phyloP scores from a whole-genome alignment of 1,140 invertebrate genomes.

The Drosophila erecta region DNA sequence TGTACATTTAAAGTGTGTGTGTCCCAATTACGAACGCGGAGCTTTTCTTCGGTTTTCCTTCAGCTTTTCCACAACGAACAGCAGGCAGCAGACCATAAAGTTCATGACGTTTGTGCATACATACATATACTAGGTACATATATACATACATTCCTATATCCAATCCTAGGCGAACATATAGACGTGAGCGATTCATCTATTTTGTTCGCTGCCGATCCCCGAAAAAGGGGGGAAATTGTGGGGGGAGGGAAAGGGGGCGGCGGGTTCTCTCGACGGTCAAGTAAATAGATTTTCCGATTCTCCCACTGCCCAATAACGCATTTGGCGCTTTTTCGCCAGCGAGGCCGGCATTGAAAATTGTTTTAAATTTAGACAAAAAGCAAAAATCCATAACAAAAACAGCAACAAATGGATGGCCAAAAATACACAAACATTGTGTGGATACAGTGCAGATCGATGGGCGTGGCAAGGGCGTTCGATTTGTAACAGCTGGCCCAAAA shows the following conservation, averaged over 20 bases:
- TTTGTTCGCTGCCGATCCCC: constrained; percentile 4
- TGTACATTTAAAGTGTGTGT: constrained; percentile 14
- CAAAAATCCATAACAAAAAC: constrained; percentile 55
- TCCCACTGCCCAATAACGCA: constrained; percentile 42
- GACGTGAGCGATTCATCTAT: constrained; percentile 11
- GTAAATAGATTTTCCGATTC: constrained; percentile 61
- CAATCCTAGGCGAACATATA: constrained; percentile 13
- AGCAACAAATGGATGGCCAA: constrained; percentile 55
- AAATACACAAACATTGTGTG: constrained; percentile 49
- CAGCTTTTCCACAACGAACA: constrained; percentile 58
- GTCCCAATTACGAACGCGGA: constrained; percentile 18
- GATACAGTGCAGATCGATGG: constrained; percentile 30
- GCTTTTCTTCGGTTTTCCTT: constrained; percentile 6
- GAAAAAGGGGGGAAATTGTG: not conserved
- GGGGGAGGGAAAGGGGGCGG: too few species aligned
- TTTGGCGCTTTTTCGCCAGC: constrained; percentile 39
- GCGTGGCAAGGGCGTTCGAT: constrained; percentile 55
- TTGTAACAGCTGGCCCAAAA: constrained; percentile 45
- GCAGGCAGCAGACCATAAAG: constrained; percentile 62
- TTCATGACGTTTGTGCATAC: constrained; percentile 55
- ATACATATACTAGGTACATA: constrained; percentile 1
- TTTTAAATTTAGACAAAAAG: constrained; percentile 76
- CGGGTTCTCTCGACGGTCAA: constrained; percentile 17
- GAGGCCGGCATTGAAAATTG: constrained; percentile 77
- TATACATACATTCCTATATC: not conserved